phyloP scores from a whole-genome alignment of 2,888 invertebrate genomes.

The Mythimna ferrago region DNA sequence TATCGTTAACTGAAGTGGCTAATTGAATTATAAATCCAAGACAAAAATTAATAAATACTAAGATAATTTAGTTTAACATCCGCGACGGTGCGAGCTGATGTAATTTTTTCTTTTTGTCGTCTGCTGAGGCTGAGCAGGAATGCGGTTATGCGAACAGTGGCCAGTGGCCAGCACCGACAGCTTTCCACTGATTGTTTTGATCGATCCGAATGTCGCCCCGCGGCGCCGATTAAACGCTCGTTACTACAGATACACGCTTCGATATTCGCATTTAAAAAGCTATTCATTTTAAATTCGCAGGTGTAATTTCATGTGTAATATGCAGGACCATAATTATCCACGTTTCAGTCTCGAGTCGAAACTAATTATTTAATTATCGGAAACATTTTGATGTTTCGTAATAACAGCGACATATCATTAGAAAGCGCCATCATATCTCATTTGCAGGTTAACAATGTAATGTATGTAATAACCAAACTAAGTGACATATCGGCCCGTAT shows the following conservation, averaged over 20 bases:
- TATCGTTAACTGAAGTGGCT: conserved; percentile 9
- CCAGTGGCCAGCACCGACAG: conserved; percentile 70
- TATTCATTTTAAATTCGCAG: conserved; percentile 68
- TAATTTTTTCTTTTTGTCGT: conserved; percentile 71
- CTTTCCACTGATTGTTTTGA: conserved; percentile 81
- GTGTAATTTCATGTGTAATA: conserved; percentile 62
- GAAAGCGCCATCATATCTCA: conserved; percentile 72
- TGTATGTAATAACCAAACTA: conserved; percentile 69
- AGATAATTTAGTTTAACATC: conserved; percentile 40
- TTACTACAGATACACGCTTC: conserved; percentile 70
- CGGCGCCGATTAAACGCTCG: conserved; percentile 75
- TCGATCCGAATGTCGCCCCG: conserved; percentile 71
- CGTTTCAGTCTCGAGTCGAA: conserved; percentile 33
- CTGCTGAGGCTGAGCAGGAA: conserved; percentile 72
- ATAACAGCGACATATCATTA: conserved; percentile 62
- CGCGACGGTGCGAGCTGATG: conserved; percentile 55
- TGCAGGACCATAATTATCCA: conserved; percentile 52
- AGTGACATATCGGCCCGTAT: conserved; percentile 78
- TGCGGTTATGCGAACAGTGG: conserved; percentile 79
- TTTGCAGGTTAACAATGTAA: conserved; percentile 65
- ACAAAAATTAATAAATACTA: conserved; percentile 11
- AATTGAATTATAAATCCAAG: conserved; percentile 35
- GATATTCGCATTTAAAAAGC: conserved; percentile 70
- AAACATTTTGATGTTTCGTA: conserved; percentile 55
- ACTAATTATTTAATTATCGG: conserved; percentile 51